Evolutionary conservation across 1,140 invertebrate genomes (phyloP).

Genomic region (Drosophila novamexicana): DNA sequence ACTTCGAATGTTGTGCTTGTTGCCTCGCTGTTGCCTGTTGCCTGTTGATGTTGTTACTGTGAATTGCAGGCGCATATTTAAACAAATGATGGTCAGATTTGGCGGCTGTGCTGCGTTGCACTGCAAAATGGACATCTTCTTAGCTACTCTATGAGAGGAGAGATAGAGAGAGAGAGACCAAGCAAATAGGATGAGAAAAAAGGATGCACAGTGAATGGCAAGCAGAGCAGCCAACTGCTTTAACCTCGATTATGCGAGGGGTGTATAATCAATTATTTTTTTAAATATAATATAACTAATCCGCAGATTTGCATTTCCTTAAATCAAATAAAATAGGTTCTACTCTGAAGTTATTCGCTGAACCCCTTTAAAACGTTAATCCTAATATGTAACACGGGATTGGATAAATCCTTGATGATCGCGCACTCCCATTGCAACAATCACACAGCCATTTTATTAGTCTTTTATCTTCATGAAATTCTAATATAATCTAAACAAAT

Average conservation of each 20-base stretch:
- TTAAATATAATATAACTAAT: neutral
- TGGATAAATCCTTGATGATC: no score
- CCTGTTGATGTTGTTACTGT: slow-evolving; percentile 48
- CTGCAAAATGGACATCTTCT: slow-evolving; percentile 63
- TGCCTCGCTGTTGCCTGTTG: slow-evolving; percentile 21
- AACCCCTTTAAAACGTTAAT: no score
- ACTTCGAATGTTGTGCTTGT: slow-evolving; percentile 74
- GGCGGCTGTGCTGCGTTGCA: slow-evolving; percentile 56
- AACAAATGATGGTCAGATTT: slow-evolving; percentile 84
- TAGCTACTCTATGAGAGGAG: slow-evolving; percentile 51
- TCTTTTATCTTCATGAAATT: no score
- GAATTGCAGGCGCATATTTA: slow-evolving; percentile 83
- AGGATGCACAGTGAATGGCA: neutral
- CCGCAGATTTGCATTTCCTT: no score
- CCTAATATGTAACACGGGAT: no score
- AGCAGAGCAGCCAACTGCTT: neutral
- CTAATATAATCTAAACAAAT: no score
- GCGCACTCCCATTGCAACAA: no score
- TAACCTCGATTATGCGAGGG: neutral
- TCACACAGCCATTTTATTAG: no score
- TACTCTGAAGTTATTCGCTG: no score
- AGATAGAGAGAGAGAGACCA: neutral
- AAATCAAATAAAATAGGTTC: no score
- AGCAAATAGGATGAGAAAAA: no score
- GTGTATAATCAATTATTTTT: neutral